Base-by-base conservation (phyloP, 2,113 vertebrate genomes). In the Rhea pennata region DNA sequence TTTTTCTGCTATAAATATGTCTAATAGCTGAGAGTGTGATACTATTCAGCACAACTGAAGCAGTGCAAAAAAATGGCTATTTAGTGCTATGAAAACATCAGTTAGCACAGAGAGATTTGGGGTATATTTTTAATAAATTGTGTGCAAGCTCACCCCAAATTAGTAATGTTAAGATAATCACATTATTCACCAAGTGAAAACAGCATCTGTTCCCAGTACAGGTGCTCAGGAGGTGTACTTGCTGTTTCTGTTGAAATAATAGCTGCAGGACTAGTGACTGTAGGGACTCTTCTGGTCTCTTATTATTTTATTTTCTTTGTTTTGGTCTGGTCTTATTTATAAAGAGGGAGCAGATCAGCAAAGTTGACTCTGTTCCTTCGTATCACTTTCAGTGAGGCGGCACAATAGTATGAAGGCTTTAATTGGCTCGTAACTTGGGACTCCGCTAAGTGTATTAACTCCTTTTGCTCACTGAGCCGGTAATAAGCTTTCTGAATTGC, bases 401-500 rank as follows among this genome's bases (percentile, higher is more conserved):
- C 65, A 50, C 2, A 2, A 36, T 70, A 87, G 80, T 5, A 56
- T 29, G 62, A 61, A 36, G 61, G 50, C 84, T 84, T 88, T 86
- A 93, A 72, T 72, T 88, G 74, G 29, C 39, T 59, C 79, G 53
- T 86, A 40, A 56, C 26, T 3, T 67, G 70, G 61, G 27, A 9
- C 44, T 71, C 36, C 17, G 27, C 74, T 69, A 0, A 0, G 1
- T 23, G 54, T 20, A 10, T 58, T 29, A 13, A 46, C 56, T 76
- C 16, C 69, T 53, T 59, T 72, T 86, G 88, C 76, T 92, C 1
- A 0, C 67, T 91, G 87, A 95, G 62, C 73, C 11, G 0, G 20
- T n/a, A 51, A 53, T 39, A 88, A 87, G 14, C 23, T 71, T 80
- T 65, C 54, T 48, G 27, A 96, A 74, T 84, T 83, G 91, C 95